Evolutionary conservation across 2,888 invertebrate species (phyloP).

Genomic region (Apotomis capreana): DNA sequence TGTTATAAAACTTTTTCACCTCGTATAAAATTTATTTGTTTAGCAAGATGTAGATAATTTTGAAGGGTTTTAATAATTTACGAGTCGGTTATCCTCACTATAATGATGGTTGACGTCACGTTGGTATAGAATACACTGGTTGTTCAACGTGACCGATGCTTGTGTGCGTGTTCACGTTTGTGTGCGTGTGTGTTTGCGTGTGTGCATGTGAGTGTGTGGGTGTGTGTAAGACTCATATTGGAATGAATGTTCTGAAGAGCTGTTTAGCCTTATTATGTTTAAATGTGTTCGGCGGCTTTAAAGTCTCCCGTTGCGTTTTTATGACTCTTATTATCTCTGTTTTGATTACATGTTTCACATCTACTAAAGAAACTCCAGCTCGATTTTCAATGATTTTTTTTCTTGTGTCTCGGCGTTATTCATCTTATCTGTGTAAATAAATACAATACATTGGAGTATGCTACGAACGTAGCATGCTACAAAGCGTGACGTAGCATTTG

Average conservation of each 20-base stretch:
- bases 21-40: too few species aligned
- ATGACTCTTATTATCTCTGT: not conserved
- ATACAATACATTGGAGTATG: not conserved
- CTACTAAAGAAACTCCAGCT: too few species aligned
- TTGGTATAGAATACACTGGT: not conserved
- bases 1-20: too few species aligned
- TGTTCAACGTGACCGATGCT: not conserved
- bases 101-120: not conserved
- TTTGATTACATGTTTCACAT: too few species aligned
- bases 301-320: not conserved
- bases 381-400: not conserved
- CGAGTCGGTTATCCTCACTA: not conserved
- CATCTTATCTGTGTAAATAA: not conserved
- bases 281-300: not conserved
- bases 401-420: not conserved
- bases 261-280: too few species aligned
- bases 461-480: slow-evolving; percentile 15
- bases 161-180: not conserved
- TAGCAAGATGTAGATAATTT: slow-evolving; percentile 2
- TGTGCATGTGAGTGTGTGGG: not conserved
- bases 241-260: too few species aligned
- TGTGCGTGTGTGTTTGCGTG: not conserved
- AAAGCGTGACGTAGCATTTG: slow-evolving; percentile 2
- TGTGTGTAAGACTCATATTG: not conserved
- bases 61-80: not conserved